Conservation (phyloP, 1,140 invertebrate genomes). For the Macrobrachium rosenbergii region DNA sequence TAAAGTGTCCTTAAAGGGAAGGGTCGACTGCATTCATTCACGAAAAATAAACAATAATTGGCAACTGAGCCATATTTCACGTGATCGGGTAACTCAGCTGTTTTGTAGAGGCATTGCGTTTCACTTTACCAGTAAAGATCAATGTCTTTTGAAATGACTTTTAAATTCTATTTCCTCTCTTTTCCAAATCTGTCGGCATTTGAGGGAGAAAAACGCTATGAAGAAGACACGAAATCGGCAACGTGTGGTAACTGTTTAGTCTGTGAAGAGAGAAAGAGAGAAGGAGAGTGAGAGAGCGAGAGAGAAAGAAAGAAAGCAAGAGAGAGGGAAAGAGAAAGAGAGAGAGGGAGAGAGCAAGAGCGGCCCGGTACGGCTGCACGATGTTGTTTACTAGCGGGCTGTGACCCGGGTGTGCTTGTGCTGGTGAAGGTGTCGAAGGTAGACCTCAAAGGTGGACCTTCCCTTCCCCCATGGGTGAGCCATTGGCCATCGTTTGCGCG, state of each 20-base stretch:
- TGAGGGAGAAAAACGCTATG: too few relatives aligned
- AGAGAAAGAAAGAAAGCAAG: too few relatives aligned
- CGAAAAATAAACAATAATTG: slow-evolving; percentile 29
- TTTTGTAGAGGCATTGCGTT: neutral
- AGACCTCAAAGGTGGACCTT: neutral
- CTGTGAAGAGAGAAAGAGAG: neutral
- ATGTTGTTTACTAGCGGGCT: slow-evolving; percentile 36
- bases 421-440: neutral
- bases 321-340: too few relatives aligned
- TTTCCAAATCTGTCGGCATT: neutral
- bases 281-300: too few relatives aligned
- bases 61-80: neutral
- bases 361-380: slow-evolving; percentile 24
- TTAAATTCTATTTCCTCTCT: too few relatives aligned
- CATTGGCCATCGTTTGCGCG: neutral
- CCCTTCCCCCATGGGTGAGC: slow-evolving; percentile 27
- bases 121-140: too few relatives aligned
- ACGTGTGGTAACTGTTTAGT: slow-evolving; percentile 11
- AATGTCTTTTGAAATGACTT: too few relatives aligned
- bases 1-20: neutral
- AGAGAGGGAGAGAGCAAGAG: neutral
- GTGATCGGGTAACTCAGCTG: slow-evolving; percentile 18
- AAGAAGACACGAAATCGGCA: neutral
- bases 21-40: neutral
- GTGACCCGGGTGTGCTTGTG: slow-evolving; percentile 13